A percentile compares a stretch with the other conserved stretches of the same genome.
Conservation (phyloP, 2,888 invertebrate species). For the Colletes collaris region DNA sequence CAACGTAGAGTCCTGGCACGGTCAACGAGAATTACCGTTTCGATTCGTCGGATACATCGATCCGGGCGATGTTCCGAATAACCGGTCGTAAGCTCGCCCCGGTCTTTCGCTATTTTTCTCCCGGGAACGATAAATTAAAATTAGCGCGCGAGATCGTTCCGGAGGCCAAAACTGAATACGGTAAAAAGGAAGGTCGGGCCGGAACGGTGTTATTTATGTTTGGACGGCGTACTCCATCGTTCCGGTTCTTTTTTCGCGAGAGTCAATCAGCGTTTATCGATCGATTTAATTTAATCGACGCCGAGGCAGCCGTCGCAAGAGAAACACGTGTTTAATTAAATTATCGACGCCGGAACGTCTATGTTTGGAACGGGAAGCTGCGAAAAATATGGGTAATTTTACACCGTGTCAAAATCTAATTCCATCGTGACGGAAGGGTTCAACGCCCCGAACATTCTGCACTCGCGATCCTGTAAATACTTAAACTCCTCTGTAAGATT, state of each 20-base stretch:
- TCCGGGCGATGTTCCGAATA: slow-evolving; percentile 62
- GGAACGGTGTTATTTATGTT: slow-evolving; percentile 36
- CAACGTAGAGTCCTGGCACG: slow-evolving; percentile 63
- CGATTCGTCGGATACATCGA: slow-evolving; percentile 63
- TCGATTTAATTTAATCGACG: slow-evolving; percentile 32
- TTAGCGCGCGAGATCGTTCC: slow-evolving; percentile 47
- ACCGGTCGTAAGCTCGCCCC: slow-evolving; percentile 56
- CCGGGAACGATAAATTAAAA: slow-evolving; percentile 63
- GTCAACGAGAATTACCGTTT: slow-evolving; percentile 49
- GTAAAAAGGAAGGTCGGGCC: slow-evolving; percentile 38
- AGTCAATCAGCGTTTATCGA: slow-evolving; percentile 33
- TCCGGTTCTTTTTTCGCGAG: slow-evolving; percentile 2
- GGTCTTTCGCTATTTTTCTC: slow-evolving; percentile 43
- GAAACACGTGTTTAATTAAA: slow-evolving; percentile 17
- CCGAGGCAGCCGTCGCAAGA: neutral
- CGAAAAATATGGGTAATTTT: neutral
- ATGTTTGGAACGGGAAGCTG: neutral
- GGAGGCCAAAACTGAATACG: slow-evolving; percentile 37
- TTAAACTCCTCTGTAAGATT: no score
- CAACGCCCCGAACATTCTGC: no score
- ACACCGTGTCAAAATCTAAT: no score
- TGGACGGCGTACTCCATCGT: slow-evolving; percentile 2
- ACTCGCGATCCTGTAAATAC: no score
- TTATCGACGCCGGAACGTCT: slow-evolving; percentile 1
- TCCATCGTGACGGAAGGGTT: no score